Conservation (phyloP, 2,888 invertebrate genomes). For the Drosophila sordidula region DNA sequence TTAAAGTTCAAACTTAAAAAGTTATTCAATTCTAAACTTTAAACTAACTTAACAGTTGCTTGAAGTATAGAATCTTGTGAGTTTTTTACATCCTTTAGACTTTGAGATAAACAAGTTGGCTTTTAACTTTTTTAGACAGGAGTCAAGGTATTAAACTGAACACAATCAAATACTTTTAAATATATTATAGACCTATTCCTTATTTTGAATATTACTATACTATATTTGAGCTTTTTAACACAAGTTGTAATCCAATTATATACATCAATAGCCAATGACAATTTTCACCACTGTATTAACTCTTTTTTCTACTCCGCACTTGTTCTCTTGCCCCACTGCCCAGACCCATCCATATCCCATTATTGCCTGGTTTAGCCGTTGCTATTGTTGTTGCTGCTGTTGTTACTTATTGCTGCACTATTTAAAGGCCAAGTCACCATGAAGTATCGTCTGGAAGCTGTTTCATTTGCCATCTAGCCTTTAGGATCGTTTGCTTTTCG, state of each 20-base stretch:
- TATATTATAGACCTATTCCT: too few species aligned
- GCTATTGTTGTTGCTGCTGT: slow-evolving; percentile 7
- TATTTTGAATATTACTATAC: too few species aligned
- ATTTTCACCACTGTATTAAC: slow-evolving; percentile 27
- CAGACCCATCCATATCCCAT: not conserved
- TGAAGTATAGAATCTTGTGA: too few species aligned
- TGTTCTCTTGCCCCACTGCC: not conserved
- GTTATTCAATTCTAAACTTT: too few species aligned
- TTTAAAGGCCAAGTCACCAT: slow-evolving; percentile 48
- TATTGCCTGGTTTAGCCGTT: slow-evolving; percentile 2
- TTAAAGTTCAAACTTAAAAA: too few species aligned
- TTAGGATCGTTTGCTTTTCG: slow-evolving; percentile 48
- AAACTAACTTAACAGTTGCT: too few species aligned
- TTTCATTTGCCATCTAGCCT: slow-evolving; percentile 13
- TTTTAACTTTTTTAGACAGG: too few species aligned
- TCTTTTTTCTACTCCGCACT: slow-evolving; percentile 10
- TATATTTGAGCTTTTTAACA: not conserved
- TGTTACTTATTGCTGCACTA: slow-evolving; percentile 18
- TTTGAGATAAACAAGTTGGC: too few species aligned
- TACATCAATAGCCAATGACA: not conserved
- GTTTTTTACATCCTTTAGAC: too few species aligned
- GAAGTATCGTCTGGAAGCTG: slow-evolving; percentile 30
- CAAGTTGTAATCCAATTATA: not conserved
- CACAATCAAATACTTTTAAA: too few species aligned
- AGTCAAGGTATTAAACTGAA: too few species aligned